Evolutionary conservation across 1,140 invertebrate species (phyloP), one percentile per base, ranked within the genome.

Genomic region (Procambarus virginalis): DNA sequence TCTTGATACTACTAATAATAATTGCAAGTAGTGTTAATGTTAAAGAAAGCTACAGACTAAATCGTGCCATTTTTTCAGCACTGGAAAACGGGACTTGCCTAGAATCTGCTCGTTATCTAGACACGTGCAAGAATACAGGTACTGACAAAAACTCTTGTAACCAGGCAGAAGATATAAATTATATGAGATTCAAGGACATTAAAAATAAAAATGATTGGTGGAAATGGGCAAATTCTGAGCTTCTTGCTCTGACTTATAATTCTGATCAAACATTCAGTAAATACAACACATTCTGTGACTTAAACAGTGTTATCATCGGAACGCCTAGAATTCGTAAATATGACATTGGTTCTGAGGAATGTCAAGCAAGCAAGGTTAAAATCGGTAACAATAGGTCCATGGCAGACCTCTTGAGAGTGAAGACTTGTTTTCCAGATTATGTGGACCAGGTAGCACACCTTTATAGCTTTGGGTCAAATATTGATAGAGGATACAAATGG

Each of bases 191-290:
- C 70, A 20, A 70, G 2, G 70, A 90, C 22, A 87, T 92, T 48
- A 49, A 76, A 45, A 83, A 58, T n/a, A 92, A 90, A 49, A 84
- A 92, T 34, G 91, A 92, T 34, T 92, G 91, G 91, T 92, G 91
- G 91, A 84, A 86, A 8, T 92, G 91, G 91, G 87, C 88, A 10
- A 73, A 70, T 45, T 83, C 91, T 9, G 91, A 92, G 48, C 75
- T 92, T 17, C 60, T 92, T 34, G 88, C 82, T 6, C 46, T 90
- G 8, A 85, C 87, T 8, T 92, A 86, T 49, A 92, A 92, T 77
- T n/a, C 22, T n/a, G 87, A 92, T 70, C 10, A 17, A 22, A 80
- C 77, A 12, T 92, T 76, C 82, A 75, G 82, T 10, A 17, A 3
- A 12, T 78, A 77, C 73, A 51, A 82, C 6, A 84, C 84, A 10